Evolutionary conservation across 1,140 invertebrate species (phyloP), one percentile per base, ranked within the genome.

Genomic region (Dermatophagoides farinae): DNA sequence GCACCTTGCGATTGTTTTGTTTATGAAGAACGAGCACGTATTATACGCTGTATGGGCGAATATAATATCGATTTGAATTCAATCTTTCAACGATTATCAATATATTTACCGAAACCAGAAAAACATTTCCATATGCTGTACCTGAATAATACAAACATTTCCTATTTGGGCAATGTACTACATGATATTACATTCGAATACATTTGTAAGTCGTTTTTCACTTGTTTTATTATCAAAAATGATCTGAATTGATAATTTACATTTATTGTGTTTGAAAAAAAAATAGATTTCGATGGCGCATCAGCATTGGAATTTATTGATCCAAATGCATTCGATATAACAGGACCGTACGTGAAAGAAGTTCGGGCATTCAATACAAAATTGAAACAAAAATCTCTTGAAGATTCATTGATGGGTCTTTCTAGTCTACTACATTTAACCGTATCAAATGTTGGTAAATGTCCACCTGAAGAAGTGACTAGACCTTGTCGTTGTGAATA

Each of bases 101-200:
- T 47, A 11, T 47, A 60, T 40, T 37, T 60, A 25, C 40, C 39
- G 4, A 60, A 50, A 14, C 41, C 41, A n/a, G 58, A 60, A 8
- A 60, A 60, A 43, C 58, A 60, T 37, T 60, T 60, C 50, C 46
- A 60, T 37, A 60, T 60, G 58, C 50, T 60, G 1, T 60, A 60
- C 23, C 11, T 60, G 8, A 60, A 60, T 37, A 60, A 60, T 25
- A 60, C 58, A 6, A 47, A 46, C 25, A 18, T 60, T 12, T 12
- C 58, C 14, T 47, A 47, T 18, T 23, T 60, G 12, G 58, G 58
- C 58, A 60, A 60, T 41, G 58, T 60, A 11, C 47, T 60, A 6
- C 58, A 60, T 25, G 58, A 60, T 25, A 60, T 60, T 49, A 60
- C 58, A 11, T 60, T 60, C 44, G 58, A 60, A 16, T 60, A 60